A percentile compares a stretch with the other conserved stretches of the same genome.
Conservation (phyloP, 1,140 invertebrate species). For the Bicyclus anynana region DNA sequence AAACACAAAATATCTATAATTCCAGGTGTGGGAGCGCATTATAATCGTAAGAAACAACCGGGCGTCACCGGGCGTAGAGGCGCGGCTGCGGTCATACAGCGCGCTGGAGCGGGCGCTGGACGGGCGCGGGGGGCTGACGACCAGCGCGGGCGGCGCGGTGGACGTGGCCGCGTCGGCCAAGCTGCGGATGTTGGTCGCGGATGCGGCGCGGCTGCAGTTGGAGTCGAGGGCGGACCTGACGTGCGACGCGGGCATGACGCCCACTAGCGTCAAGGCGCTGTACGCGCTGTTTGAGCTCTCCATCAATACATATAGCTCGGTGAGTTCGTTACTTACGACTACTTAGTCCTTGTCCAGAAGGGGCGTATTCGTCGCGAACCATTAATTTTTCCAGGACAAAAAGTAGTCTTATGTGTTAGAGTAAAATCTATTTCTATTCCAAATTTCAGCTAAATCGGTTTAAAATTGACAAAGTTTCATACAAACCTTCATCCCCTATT, state of each 20-base stretch:
- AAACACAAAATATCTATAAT: not conserved
- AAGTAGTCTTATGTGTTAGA: too few relatives aligned
- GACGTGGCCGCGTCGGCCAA: slow-evolving; percentile 24
- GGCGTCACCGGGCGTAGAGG: slow-evolving; percentile 36
- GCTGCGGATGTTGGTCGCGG: slow-evolving; percentile 47
- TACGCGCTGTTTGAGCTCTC: slow-evolving; percentile 52
- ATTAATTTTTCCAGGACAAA: too few relatives aligned
- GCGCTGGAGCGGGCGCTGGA: slow-evolving; percentile 55
- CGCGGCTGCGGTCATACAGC: slow-evolving; percentile 45
- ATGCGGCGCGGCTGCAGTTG: slow-evolving; percentile 51
- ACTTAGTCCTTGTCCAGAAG: too few relatives aligned
- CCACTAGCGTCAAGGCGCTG: slow-evolving; percentile 41
- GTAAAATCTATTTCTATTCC: too few relatives aligned
- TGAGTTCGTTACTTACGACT: slow-evolving; percentile 37
- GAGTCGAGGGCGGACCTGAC: slow-evolving; percentile 51
- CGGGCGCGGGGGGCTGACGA: slow-evolving; percentile 35
- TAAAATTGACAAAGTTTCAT: too few relatives aligned
- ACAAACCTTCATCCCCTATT: too few relatives aligned
- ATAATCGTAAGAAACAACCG: slow-evolving; percentile 41
- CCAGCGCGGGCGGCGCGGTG: not conserved
- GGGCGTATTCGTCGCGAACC: too few relatives aligned
- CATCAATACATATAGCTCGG: slow-evolving; percentile 56
- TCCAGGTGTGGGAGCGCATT: slow-evolving; percentile 57
- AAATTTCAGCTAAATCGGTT: too few relatives aligned
- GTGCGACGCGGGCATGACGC: slow-evolving; percentile 56